Evolutionary conservation across 2,797 vertebrate species (phyloP), one percentile per base, ranked within the genome.

Genomic region (Acanthurus tractus): DNA sequence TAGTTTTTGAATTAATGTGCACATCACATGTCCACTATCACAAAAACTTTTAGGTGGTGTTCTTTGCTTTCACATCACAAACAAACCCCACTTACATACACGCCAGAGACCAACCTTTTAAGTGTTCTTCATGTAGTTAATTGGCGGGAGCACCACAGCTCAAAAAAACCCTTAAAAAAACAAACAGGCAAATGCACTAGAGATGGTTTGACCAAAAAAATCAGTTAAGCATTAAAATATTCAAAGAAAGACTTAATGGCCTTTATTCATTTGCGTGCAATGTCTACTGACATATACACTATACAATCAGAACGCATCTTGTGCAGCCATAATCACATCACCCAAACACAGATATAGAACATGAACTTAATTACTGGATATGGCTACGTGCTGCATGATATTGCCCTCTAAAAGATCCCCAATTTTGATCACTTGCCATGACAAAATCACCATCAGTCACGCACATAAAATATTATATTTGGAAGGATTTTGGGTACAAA

Each of bases 381-480:
- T 44, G 50, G 64, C 42, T 71, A 55, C 55, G 66, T 63, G 12
- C 48, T 58, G 29, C 52, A 74, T 57, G 61, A 76, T 54, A 42
- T 75, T 74, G 38, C 58, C 73, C 63, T 82, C 59, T 38, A 36
- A 49, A n/a, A 72, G 46, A 22, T 59, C 67, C 10, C 40, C 55
- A 63, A 54, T 68, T 81, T 74, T 83, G 67, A 81, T 76, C 67
- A 54, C 36, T 45, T 54, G 40, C 49, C 58, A 70, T 57, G 79
- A 73, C 76, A 84, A 89, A 88, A 77, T 67, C 63, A 61, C 80
- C 77, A 81, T 88, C 80, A 85, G 81, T 73, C 54, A 10, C 65
- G 42, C 53, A 73, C 69, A 64, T 72, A 53, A 85, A 81, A 85
- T 70, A 76, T 75, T 22, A 74, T 74, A 58, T 78, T 65, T 77